phyloP scores from a whole-genome alignment of 2,888 invertebrate species.

The Eumerus sabulonum region DNA sequence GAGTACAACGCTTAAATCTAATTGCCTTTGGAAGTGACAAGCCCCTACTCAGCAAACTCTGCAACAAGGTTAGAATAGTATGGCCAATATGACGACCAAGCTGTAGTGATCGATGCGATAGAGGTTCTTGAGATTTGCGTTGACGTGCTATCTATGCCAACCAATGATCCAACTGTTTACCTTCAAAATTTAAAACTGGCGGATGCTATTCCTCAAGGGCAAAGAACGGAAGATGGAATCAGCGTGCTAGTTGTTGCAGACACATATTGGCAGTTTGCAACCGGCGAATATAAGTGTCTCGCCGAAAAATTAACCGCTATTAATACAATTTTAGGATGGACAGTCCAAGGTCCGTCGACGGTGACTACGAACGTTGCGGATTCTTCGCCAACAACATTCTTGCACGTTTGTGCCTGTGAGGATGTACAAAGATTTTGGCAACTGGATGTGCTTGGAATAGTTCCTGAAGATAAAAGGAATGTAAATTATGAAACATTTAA shows the following conservation, averaged over 20 bases:
- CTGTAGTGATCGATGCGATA: conserved; percentile 32
- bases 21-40: conserved; percentile 49
- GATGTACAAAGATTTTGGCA: conserved; percentile 32
- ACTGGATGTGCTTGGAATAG: conserved; percentile 37
- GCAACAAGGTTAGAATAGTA: conserved; percentile 27
- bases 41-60: conserved; percentile 15
- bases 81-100: conserved; percentile 33
- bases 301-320: conserved; percentile 24
- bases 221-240: conserved; percentile 20
- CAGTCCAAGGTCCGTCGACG: conserved; percentile 41
- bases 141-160: conserved; percentile 25
- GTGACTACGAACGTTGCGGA: neutral
- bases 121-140: conserved; percentile 37
- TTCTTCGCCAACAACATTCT: conserved; percentile 13
- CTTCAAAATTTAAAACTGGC: conserved; percentile 1
- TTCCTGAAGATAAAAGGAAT: neutral
- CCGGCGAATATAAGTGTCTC: conserved; percentile 32
- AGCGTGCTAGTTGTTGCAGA: conserved; percentile 35
- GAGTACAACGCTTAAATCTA: conserved; percentile 24
- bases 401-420: conserved; percentile 27
- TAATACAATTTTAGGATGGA: conserved; percentile 42
- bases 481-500: conserved; percentile 15
- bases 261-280: conserved; percentile 51
- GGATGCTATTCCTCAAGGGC: conserved; percentile 12
- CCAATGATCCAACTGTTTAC: conserved; percentile 1